Conservation (phyloP, 2,113 vertebrate species). For the Paratilapia polleni region DNA sequence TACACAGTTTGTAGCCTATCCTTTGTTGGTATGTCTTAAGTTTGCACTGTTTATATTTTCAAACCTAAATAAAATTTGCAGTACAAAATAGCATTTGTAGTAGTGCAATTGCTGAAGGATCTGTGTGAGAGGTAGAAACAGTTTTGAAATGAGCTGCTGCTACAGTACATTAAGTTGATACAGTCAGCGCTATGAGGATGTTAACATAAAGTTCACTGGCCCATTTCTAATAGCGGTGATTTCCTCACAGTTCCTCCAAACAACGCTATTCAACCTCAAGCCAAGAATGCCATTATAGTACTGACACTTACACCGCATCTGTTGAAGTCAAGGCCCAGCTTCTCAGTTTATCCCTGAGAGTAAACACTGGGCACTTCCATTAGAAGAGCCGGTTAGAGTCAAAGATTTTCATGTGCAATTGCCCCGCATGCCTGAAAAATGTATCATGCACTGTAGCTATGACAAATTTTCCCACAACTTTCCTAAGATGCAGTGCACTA, state of each 20-base stretch:
- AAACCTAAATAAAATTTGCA: not conserved
- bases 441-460: not conserved
- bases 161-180: not conserved
- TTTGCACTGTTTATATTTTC: not conserved
- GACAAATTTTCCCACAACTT: not conserved
- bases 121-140: not conserved
- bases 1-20: not conserved
- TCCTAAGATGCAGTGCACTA: not conserved
- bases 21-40: not conserved
- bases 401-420: not conserved
- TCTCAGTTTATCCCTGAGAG: constrained; percentile 34
- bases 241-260: constrained; percentile 5
- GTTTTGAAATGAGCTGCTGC: not conserved
- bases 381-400: not conserved
- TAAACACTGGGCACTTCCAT: constrained; percentile 25
- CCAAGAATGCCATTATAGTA: constrained; percentile 35
- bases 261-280: not conserved
- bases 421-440: not conserved
- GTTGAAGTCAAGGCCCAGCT: not conserved
- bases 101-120: not conserved
- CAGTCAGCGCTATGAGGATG: not conserved
- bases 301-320: not conserved
- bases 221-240: not conserved
- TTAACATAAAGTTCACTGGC: constrained; percentile 11
- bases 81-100: not conserved